Conservation (phyloP, 2,113 vertebrate genomes). For the Anthoscopus minutus region DNA sequence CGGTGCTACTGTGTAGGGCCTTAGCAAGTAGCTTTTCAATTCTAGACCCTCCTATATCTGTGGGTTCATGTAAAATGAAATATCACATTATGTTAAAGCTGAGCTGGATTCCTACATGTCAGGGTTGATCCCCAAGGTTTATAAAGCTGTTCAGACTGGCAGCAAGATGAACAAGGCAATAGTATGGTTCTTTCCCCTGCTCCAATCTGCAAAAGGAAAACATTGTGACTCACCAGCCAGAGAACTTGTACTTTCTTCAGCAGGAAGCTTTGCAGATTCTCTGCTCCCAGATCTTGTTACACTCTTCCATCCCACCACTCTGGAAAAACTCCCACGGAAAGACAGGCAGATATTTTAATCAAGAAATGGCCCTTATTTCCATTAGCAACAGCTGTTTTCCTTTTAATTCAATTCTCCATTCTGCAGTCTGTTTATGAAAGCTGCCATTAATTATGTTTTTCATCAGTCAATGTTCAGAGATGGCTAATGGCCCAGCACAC, state of each 20-base stretch:
- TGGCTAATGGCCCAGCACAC: constrained; percentile 61
- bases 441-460: constrained; percentile 64
- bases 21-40: background rate
- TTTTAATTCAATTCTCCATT: constrained; percentile 59
- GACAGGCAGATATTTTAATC: constrained; percentile 56
- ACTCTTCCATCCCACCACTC: constrained; percentile 18
- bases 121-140: background rate
- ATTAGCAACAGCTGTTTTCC: constrained; percentile 62
- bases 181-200: background rate
- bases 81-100: background rate
- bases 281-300: constrained; percentile 42
- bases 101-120: background rate
- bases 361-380: constrained; percentile 56
- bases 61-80: background rate
- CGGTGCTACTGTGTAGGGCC: background rate
- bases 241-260: constrained; percentile 29
- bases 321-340: constrained; percentile 49
- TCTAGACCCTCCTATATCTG: background rate
- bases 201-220: constrained; percentile 21
- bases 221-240: constrained; percentile 8
- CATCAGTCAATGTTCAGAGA: constrained; percentile 62
- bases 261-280: constrained; percentile 48
- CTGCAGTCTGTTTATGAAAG: constrained; percentile 61
- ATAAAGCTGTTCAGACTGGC: background rate
- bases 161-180: constrained; percentile 26